Evolutionary conservation across 2,113 vertebrate species (phyloP).

Genomic region (Cromileptes altivelis): DNA sequence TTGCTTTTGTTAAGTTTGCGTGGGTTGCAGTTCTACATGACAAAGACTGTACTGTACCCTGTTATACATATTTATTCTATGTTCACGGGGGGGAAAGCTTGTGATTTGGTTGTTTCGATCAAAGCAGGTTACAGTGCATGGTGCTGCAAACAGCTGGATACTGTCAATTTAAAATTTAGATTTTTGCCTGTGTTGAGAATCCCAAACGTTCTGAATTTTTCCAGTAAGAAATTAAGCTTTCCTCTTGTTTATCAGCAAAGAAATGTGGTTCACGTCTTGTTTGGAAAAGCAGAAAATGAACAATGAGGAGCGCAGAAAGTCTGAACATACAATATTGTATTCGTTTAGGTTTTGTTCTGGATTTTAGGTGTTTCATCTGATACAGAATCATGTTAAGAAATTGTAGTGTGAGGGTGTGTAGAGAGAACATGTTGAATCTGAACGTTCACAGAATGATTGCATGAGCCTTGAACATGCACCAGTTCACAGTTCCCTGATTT

Average conservation of each 20-base stretch:
- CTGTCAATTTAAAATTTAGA: background rate
- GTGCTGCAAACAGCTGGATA: background rate
- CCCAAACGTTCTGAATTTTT: background rate
- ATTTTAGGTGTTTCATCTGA: too few relatives aligned
- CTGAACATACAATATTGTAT: background rate
- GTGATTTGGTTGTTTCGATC: conserved; percentile 2
- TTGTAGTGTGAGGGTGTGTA: background rate
- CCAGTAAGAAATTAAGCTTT: background rate
- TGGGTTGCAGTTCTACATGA: conserved; percentile 12
- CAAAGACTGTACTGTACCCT: background rate
- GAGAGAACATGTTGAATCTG: background rate
- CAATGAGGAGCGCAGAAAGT: background rate
- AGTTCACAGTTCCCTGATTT: conserved; percentile 27
- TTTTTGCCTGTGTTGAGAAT: background rate
- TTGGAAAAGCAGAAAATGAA: background rate
- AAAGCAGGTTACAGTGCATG: background rate
- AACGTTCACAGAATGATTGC: background rate
- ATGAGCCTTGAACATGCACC: conserved; percentile 4
- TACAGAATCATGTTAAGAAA: background rate
- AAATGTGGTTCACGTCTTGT: background rate
- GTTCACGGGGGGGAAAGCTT: background rate
- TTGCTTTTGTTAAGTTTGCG: conserved; percentile 8
- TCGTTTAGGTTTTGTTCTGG: background rate
- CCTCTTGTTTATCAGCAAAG: background rate
- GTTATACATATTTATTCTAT: background rate